Base-by-base conservation (phyloP, 2,113 vertebrate species). In the Megaptera novaeangliae region DNA sequence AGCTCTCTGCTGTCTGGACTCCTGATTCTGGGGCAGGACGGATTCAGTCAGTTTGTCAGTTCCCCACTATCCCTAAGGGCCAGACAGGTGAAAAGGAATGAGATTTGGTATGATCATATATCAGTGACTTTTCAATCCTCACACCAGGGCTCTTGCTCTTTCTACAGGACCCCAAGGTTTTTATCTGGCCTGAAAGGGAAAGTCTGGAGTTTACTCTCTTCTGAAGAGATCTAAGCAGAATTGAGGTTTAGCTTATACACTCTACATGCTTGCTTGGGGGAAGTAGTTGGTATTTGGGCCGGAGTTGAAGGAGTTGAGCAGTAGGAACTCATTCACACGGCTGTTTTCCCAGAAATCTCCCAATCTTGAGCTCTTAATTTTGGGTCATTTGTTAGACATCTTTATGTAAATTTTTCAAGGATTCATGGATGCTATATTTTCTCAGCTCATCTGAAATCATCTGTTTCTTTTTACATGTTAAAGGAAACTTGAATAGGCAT, bases 391-490 rank as follows among this genome's bases (percentile, higher is more conserved):
- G 34, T 12, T 74, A 21, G 61, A 34, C 41, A 52, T 52, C 27
- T 75, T 81, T 57, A 68, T 55, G 15, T 66, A 90, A 78, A n/a
- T 93, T 93, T 94, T 93, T 1, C 9, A 75, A 41, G 36, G 13
- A 88, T 57, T 92, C 2, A 41, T 74, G n/a, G 59, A 8, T 88
- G 63, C 21, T 61, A 6, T 41, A 27, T 63, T 94, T 92, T 80
- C 61, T 93, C 78, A 88, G 20, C 55, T 23, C 88, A 80, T 78
- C n/a, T 92, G 66, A 93, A 91, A 88, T 93, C 46, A 49, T 87
- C 68, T 57, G 4, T 36, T 66, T 66, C 64, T 64, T 91, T 49
- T 86, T 88, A 61, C 7, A 34, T 91, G 9, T 93, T 74, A 82
- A 94, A 93, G 52, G 27, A 82, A 90, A 86, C 57, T 72, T 93